Conservation (phyloP, 2,113 vertebrate species). For the Acanthochromis polyacanthus region DNA sequence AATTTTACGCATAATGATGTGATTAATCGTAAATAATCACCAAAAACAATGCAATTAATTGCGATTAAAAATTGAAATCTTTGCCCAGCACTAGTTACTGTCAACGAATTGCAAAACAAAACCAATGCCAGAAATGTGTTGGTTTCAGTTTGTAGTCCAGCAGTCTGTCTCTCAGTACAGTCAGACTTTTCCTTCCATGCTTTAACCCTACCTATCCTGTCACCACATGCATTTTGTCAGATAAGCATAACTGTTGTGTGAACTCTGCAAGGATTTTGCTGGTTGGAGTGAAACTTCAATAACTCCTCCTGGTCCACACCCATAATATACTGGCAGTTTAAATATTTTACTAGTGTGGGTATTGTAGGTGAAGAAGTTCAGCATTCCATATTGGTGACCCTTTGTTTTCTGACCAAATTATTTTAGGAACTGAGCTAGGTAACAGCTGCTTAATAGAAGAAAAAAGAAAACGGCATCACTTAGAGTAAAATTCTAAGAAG, state of each 20-base stretch:
- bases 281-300: slow-evolving; percentile 8
- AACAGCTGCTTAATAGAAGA: background rate
- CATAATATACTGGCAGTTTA: slow-evolving; percentile 1
- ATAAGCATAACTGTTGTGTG: background rate
- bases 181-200: no score
- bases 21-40: no score
- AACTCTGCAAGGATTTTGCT: background rate
- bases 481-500: background rate
- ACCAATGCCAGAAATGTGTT: no score
- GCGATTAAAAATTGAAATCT: no score
- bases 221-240: background rate
- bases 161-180: background rate
- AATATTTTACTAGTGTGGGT: background rate
- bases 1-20: no score
- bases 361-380: background rate
- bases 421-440: background rate
- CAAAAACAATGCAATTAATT: no score
- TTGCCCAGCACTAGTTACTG: no score
- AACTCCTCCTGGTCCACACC: background rate
- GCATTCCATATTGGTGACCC: background rate
- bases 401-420: background rate
- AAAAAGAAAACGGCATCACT: no score
- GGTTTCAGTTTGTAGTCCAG: no score
- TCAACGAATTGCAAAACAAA: no score
- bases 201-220: background rate